Conservation (phyloP, 2,113 vertebrate species). For the Pavo muticus region DNA sequence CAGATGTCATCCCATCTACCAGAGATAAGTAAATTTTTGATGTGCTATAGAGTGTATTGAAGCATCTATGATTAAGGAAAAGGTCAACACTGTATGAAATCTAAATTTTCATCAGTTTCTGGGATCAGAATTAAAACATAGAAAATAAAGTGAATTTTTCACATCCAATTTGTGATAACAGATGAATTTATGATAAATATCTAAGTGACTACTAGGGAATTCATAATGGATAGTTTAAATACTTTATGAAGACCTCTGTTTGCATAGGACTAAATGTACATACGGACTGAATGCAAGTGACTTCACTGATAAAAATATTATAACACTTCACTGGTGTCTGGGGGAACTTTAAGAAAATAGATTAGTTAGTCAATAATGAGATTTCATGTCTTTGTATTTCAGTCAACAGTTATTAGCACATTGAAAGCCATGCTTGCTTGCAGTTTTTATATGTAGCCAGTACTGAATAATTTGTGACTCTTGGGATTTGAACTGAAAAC, state of each 20-base stretch:
- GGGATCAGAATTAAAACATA: constrained; percentile 11
- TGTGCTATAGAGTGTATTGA: neutral
- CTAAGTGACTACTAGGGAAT: neutral
- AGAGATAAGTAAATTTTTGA: neutral
- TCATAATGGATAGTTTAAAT: neutral
- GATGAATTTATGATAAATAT: neutral
- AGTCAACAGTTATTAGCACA: neutral
- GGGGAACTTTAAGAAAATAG: neutral
- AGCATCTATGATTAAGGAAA: constrained; percentile 14
- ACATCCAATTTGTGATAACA: neutral
- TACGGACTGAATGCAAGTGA: neutral
- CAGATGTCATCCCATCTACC: neutral
- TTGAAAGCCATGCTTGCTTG: neutral
- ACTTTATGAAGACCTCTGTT: neutral
- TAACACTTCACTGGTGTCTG: neutral
- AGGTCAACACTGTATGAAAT: neutral
- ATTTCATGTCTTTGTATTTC: neutral
- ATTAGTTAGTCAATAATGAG: neutral
- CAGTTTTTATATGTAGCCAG: neutral
- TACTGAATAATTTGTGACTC: neutral
- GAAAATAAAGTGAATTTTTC: neutral
- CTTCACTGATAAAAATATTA: neutral
- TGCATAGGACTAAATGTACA: neutral
- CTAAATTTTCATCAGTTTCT: constrained; percentile 15
- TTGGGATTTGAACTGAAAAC: neutral